Conservation (phyloP, 2,113 vertebrate genomes). For the Odocoileus hemionus region DNA sequence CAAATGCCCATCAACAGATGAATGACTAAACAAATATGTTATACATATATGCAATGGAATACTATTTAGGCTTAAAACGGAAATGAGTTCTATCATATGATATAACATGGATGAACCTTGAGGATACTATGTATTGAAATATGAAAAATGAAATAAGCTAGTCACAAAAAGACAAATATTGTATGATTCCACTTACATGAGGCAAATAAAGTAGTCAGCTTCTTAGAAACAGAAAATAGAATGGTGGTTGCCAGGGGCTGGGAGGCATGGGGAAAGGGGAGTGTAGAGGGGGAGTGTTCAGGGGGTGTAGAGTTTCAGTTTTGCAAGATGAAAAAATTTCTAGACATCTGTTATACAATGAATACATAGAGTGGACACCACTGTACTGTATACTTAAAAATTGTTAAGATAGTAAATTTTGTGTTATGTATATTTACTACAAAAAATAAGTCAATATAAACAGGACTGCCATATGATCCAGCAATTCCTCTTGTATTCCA, state of each 20-base stretch:
- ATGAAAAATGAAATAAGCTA: neutral
- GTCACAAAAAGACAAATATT: neutral
- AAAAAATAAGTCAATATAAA: neutral
- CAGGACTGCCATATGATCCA: neutral
- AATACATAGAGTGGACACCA: neutral
- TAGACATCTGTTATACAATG: neutral
- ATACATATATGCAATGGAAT: neutral
- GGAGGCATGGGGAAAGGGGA: neutral
- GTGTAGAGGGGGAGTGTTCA: neutral
- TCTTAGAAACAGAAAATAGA: neutral
- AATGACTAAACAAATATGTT: neutral
- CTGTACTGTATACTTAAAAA: neutral
- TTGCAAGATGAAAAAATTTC: neutral
- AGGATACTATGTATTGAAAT: neutral
- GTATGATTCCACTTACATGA: neutral
- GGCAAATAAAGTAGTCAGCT: neutral
- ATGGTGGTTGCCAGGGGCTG: neutral
- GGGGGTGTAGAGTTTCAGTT: neutral
- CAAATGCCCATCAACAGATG: neutral
- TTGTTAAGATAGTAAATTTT: neutral
- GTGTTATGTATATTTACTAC: neutral
- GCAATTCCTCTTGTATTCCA: neutral
- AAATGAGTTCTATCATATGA: neutral
- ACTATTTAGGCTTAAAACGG: neutral
- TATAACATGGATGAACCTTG: neutral